These are phyloP conservation scores for Zele albiditarsus DNA, from an alignment of 2,888 invertebrate genomes.

Conservation along the genomic window DNA sequence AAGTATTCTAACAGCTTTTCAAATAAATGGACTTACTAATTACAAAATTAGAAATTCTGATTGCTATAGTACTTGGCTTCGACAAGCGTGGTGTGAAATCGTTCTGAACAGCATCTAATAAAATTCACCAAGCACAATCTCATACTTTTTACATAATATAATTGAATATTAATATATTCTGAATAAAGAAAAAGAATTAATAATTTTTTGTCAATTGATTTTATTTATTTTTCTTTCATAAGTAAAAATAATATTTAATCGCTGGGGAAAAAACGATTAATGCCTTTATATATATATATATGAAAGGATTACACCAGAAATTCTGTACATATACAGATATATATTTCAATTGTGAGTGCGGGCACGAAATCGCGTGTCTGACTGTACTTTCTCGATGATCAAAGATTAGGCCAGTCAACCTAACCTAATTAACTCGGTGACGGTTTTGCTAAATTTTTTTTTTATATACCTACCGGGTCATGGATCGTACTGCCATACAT, in stretches of 20 bases:
- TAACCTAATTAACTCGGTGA: slow-evolving; percentile 57
- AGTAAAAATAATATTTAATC: no score
- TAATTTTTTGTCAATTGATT: background rate
- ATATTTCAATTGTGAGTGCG: background rate
- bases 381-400: slow-evolving; percentile 45
- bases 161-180: no score
- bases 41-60: slow-evolving; percentile 36
- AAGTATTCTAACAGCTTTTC: background rate
- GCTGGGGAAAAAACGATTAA: slow-evolving; percentile 27
- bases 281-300: background rate
- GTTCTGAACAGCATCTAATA: background rate
- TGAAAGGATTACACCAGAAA: background rate
- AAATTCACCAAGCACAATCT: background rate
- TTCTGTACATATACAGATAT: background rate
- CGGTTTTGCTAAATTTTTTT: slow-evolving; percentile 47
- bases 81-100: background rate
- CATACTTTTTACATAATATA: no score
- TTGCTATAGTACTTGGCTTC: background rate
- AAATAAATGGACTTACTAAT: slow-evolving; percentile 38
- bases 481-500: slow-evolving; percentile 1
- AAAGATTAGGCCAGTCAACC: slow-evolving; percentile 57
- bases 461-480: slow-evolving; percentile 20
- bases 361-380: slow-evolving; percentile 48
- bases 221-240: background rate
- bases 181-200: background rate